Evolutionary conservation across 1,140 invertebrate genomes (phyloP).

Genomic region (Medauroidea extradentata): DNA sequence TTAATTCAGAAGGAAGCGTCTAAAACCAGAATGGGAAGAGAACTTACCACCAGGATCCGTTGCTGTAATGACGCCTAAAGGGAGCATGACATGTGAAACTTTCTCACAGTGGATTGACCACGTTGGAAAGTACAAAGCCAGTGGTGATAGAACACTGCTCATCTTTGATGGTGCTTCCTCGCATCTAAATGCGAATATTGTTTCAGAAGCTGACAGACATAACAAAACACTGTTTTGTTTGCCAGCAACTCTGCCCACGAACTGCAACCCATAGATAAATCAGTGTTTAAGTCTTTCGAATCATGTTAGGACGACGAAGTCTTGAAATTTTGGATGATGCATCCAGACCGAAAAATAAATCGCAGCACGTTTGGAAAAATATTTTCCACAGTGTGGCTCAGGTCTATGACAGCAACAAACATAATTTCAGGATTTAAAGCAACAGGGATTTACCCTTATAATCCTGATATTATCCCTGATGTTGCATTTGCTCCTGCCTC

Average conservation of each 20-base stretch:
- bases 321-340: conserved; percentile 8
- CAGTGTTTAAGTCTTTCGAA: conserved; percentile 35
- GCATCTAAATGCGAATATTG: conserved; percentile 31
- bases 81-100: conserved; percentile 36
- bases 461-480: conserved; percentile 29
- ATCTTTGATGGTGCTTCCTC: conserved; percentile 40
- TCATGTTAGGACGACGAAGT: conserved; percentile 37
- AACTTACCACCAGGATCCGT: conserved; percentile 32
- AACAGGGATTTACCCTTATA: conserved; percentile 31
- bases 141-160: conserved; percentile 28
- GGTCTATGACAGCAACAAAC: conserved; percentile 25
- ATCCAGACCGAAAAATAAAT: too few species aligned
- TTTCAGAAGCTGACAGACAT: conserved; percentile 32
- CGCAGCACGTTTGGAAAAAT: too few species aligned
- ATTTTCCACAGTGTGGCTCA: conserved; percentile 29
- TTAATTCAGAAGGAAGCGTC: conserved; percentile 37
- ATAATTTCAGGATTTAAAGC: conserved; percentile 29
- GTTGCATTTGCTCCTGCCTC: conserved; percentile 29
- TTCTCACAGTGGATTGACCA: conserved; percentile 37
- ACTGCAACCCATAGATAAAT: conserved; percentile 40
- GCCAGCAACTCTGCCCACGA: conserved; percentile 39
- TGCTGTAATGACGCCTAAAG: conserved; percentile 34
- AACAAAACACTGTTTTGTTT: conserved; percentile 36
- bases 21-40: conserved; percentile 33
- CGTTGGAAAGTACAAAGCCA: conserved; percentile 29